Base-by-base conservation (phyloP, 2,888 invertebrate species). In the Ophioninae sp. region DNA sequence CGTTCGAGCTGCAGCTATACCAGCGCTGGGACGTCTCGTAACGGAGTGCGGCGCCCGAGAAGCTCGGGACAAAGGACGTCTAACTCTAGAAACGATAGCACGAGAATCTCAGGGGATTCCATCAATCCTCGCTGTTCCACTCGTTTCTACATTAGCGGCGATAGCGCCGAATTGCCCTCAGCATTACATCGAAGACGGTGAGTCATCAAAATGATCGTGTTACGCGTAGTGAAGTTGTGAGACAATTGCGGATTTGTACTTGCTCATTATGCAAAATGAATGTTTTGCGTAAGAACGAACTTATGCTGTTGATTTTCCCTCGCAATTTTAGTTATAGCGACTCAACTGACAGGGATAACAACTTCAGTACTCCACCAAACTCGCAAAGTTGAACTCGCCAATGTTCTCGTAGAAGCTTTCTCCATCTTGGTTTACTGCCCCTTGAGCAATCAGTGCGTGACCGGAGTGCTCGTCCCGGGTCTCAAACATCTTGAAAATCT, bases 391-490 rank as follows among this genome's bases (percentile, higher is more conserved):
- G 95, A 95, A 87, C 93, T 96, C 81, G 94, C 95, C 8, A 92
- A 94, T 77, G 95, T 95, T 64, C 91, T 96, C 72, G 93, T 96
- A 72, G 96, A 96, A 88, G 95, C 95, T 0, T 96, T 95, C 89
- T 95, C 95, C 23, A 94, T 95, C 75, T 91, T 94, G 61, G 93
- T 94, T 76, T 95, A 94, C 87, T 94, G 94, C 86, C 93, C 94
- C 3, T 88, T 94, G 61, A 94, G 94, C 80, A 93, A 93, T 87
- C 93, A 93, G 81, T 93, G 93, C 79, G 93, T 94, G 56, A 92
- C 91, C 41, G 90, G 92, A 59, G 92, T 93, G 21, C 90, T 95
- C 59, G 84, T 94, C 64, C 94, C 94, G 6, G 94, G 94, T 67
- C 91, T 95, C 72, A 93, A 93, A 93, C 94, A 93, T 88, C 91